These are phyloP conservation scores for Calypte anna DNA, from an alignment of 2,113 vertebrate genomes.

Conservation along the genomic window DNA sequence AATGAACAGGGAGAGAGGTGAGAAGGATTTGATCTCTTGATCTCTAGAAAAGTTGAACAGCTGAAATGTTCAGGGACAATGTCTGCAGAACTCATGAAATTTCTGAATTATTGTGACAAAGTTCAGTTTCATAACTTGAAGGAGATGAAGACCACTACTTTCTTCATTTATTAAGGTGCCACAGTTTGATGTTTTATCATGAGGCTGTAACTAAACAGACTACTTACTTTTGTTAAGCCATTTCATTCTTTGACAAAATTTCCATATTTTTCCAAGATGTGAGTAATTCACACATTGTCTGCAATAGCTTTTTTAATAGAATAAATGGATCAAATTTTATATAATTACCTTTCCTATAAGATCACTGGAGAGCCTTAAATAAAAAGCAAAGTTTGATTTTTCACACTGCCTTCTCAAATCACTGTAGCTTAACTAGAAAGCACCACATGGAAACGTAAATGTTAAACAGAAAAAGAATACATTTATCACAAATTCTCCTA, in stretches of 20 bases:
- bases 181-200: neutral
- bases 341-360: neutral
- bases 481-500: neutral
- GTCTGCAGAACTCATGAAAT: neutral
- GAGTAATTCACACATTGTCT: neutral
- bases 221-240: neutral
- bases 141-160: neutral
- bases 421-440: neutral
- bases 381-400: neutral
- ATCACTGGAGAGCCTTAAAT: neutral
- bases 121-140: neutral
- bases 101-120: neutral
- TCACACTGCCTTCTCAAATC: neutral
- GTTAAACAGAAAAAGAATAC: neutral
- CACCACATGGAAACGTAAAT: neutral
- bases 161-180: neutral
- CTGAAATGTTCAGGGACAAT: neutral
- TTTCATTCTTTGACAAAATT: neutral
- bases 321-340: neutral
- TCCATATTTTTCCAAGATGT: neutral
- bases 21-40: neutral
- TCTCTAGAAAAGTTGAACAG: conserved; percentile 7
- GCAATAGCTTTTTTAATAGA: neutral
- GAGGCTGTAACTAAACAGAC: neutral
- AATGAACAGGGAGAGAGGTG: neutral